These are phyloP conservation scores for Sebastes minor DNA, from an alignment of 2,797 vertebrate species.

Conservation along the genomic window DNA sequence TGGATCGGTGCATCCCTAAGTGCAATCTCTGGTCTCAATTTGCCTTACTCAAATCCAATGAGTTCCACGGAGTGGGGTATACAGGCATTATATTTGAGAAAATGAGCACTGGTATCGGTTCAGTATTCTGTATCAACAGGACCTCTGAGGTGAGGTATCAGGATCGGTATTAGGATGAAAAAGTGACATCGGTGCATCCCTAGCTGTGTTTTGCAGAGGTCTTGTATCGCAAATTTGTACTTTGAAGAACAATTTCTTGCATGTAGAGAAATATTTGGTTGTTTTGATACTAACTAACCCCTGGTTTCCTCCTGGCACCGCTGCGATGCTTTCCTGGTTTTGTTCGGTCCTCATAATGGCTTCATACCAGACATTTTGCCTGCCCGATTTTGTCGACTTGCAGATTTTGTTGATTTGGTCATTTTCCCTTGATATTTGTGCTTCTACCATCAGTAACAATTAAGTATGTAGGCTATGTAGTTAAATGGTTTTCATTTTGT, in stretches of 20 bases:
- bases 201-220: too few relatives aligned
- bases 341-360: too few relatives aligned
- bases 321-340: too few relatives aligned
- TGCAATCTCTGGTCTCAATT: neutral
- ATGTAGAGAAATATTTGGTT: neutral
- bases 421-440: too few relatives aligned
- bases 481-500: too few relatives aligned
- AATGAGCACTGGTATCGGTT: neutral
- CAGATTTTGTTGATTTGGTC: too few relatives aligned
- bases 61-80: neutral
- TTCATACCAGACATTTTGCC: accelerated
- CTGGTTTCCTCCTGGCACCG: too few relatives aligned
- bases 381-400: too few relatives aligned
- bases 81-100: neutral
- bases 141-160: neutral
- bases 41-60: neutral
- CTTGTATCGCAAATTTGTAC: too few relatives aligned
- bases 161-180: neutral
- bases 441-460: too few relatives aligned
- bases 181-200: neutral
- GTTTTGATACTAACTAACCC: neutral
- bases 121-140: neutral
- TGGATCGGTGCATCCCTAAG: too few relatives aligned
- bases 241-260: neutral
- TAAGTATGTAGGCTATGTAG: too few relatives aligned